A percentile compares a stretch with the other conserved stretches of the same genome.
Evolutionary conservation across 2,113 vertebrate genomes (phyloP).

Genomic region (Mystacornis crossleyi): DNA sequence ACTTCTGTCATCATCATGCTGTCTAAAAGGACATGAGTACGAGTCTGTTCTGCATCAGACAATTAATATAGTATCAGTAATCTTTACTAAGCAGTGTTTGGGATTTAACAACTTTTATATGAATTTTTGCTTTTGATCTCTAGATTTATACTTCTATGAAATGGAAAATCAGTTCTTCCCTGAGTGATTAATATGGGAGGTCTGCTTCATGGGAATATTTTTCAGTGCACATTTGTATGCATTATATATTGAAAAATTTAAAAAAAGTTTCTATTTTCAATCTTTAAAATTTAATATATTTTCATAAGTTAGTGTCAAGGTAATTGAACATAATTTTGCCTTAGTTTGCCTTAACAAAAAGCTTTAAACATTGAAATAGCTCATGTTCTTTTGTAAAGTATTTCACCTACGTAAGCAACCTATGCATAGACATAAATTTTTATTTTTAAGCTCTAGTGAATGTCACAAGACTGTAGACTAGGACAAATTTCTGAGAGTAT

Average conservation of each 20-base stretch:
- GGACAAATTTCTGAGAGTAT: not conserved
- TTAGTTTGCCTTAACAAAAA: not conserved
- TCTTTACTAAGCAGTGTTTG: not conserved
- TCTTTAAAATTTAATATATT: not conserved
- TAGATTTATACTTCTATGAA: not conserved
- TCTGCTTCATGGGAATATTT: not conserved
- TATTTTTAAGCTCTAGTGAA: not conserved
- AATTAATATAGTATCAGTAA: not conserved
- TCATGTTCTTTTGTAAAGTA: not conserved
- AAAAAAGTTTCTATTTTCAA: not conserved
- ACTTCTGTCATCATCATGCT: not conserved
- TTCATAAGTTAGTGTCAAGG: not conserved
- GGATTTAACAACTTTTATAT: not conserved
- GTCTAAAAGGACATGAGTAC: fast-evolving
- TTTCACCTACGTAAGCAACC: not conserved
- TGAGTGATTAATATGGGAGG: not conserved
- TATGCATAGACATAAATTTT: not conserved
- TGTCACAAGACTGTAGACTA: not conserved
- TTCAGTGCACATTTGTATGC: not conserved
- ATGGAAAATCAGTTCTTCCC: not conserved
- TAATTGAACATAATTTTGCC: not conserved
- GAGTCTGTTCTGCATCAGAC: not conserved
- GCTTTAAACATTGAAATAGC: not conserved
- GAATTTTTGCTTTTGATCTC: not conserved
- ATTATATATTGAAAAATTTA: not conserved